Percentiles rank a stretch among this genome's conserved stretches.
Evolutionary conservation across 92 coral and sea anemone species (phyloP).

Genomic region (Porites cylindrica): DNA sequence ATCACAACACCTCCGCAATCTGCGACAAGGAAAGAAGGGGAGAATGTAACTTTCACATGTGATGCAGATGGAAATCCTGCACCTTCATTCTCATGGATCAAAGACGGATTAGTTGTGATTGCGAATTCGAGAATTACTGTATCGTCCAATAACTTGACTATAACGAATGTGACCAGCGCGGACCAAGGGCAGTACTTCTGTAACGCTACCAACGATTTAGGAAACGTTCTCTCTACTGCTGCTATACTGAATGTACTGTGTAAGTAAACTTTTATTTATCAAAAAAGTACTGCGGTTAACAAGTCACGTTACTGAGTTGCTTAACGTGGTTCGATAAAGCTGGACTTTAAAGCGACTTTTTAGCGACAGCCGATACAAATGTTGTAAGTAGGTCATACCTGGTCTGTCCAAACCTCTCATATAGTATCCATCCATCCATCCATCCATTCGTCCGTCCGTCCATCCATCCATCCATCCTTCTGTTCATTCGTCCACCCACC

Average conservation of each 20-base stretch:
- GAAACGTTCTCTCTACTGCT: neutral
- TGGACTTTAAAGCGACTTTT: no score
- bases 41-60: constrained; percentile 28
- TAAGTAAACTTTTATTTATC: neutral
- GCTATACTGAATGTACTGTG: constrained; percentile 19
- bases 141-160: constrained; percentile 18
- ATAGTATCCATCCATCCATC: no score
- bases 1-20: neutral
- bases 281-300: no score
- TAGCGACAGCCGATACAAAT: no score
- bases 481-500: no score
- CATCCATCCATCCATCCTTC: no score
- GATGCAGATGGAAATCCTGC: constrained; percentile 50
- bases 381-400: no score
- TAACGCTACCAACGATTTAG: constrained; percentile 16
- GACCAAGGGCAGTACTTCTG: constrained; percentile 22
- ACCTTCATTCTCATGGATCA: constrained; percentile 44
- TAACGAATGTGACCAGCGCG: no score
- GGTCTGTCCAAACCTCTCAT: no score
- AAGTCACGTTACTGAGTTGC: no score
- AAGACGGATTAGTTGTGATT: neutral
- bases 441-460: no score
- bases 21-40: constrained; percentile 3
- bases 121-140: neutral
- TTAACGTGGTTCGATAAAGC: no score